Conservation (phyloP, 2,113 vertebrate species). For the Clupea harengus region DNA sequence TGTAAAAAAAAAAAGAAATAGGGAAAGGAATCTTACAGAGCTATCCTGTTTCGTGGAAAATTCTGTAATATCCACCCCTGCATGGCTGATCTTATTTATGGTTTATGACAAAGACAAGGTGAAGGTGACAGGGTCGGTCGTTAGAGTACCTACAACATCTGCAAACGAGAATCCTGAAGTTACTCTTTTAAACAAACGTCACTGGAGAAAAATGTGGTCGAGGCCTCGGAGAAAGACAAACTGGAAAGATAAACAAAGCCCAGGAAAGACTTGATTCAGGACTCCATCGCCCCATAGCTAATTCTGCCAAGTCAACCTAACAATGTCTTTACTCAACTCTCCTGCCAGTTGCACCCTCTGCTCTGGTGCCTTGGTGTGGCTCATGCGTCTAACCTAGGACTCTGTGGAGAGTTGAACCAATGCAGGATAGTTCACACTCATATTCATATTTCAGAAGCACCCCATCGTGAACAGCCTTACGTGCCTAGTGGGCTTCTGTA, state of each 20-base stretch:
- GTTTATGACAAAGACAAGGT: not conserved
- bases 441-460: not conserved
- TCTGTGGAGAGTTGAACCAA: not conserved
- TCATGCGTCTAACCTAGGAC: not conserved
- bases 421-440: not conserved
- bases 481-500: not conserved
- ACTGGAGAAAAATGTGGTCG: not conserved
- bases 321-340: not conserved
- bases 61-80: not conserved
- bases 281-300: not conserved
- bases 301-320: slow-evolving; percentile 17
- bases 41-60: slow-evolving; percentile 34
- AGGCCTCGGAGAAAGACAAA: not conserved
- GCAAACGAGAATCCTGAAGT: not conserved
- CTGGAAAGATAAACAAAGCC: slow-evolving; percentile 27
- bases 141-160: slow-evolving; percentile 7
- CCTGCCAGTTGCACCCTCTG: not conserved
- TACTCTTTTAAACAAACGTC: slow-evolving; percentile 1
- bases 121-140: not conserved
- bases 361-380: not conserved
- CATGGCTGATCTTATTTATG: not conserved
- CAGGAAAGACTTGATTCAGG: slow-evolving; percentile 24
- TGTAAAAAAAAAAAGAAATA: slow-evolving; percentile 13
- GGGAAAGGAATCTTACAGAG: slow-evolving; percentile 12
- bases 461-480: no score